Base-by-base conservation (phyloP, 2,888 invertebrate genomes). In the Teleogryllus oceanicus region DNA sequence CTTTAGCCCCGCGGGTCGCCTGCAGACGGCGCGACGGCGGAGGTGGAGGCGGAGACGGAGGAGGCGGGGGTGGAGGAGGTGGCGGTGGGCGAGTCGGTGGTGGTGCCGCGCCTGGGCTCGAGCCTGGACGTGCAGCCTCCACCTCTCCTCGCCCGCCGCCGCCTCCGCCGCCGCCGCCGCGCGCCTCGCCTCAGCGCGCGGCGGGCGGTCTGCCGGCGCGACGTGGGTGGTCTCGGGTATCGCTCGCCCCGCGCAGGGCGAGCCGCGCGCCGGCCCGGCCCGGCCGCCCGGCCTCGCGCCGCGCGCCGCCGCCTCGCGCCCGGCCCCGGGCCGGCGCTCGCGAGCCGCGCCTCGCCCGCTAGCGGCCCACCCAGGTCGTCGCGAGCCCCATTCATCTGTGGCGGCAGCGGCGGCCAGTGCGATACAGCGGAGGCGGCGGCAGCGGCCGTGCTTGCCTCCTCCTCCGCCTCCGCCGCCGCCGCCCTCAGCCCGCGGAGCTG, bases 341-440 rank as follows among this genome's bases (percentile, higher is more conserved):
- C 16, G 11, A 62, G 62, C 62, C 62, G 62, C 62, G 62, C 62
- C 5, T 13, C 62, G 16, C 16, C 16, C 13, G 62, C 62, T 62
- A 13, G 16, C 13, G 62, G 62, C 16, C 62, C 62, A 62, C 62
- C 62, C 62, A 62, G 62, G 62, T 62, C 62, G 62, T 12, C 62
- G 62, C 13, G 62, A 13, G n/a, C 16, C 62, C 62, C 62, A 62
- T 62, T 62, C 62, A 62, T 62, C 62, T 62, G 62, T 18, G n/a
- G 62, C 62, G 62, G 62, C 62, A n/a, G 62, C 62, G 62, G 62
- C 62, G 62, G 62, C 16, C 62, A 62, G 62, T 62, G 62, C 62
- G 62, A 62, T 62, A 62, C 62, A n/a, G 62, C 13, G 62, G 62
- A 62, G 62, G 62, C 16, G n/a, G 62, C 62, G 62, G 62, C 62